These are phyloP conservation scores for Pipa parva DNA, from an alignment of 2,113 vertebrate species.

Conservation along the genomic window DNA sequence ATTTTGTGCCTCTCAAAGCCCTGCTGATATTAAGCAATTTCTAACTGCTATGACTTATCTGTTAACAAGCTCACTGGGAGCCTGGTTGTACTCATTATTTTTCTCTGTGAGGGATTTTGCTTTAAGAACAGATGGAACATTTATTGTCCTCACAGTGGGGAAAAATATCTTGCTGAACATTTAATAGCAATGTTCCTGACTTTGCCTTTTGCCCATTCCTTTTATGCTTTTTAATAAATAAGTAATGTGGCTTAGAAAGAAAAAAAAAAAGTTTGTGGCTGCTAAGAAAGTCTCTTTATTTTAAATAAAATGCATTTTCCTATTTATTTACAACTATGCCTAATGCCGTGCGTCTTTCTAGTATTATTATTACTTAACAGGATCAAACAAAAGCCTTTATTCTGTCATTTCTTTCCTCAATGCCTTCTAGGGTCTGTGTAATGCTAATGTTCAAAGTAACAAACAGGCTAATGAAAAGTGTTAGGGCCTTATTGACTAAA, in stretches of 20 bases:
- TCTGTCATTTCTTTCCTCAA: too few relatives aligned
- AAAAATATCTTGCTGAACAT: conserved; percentile 6
- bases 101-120: conserved; percentile 12
- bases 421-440: too few relatives aligned
- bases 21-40: conserved; percentile 26
- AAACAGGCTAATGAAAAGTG: too few relatives aligned
- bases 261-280: not conserved
- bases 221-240: not conserved
- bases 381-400: too few relatives aligned
- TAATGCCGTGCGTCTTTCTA: too few relatives aligned
- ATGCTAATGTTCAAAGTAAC: too few relatives aligned
- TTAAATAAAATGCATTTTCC: too few relatives aligned
- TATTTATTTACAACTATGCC: too few relatives aligned
- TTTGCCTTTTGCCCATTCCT: not conserved
- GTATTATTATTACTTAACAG: too few relatives aligned
- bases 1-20: conserved; percentile 11
- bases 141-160: conserved; percentile 6
- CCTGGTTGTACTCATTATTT: conserved; percentile 21
- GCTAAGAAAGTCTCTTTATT: not conserved
- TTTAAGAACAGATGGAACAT: conserved; percentile 31
- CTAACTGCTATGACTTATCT: conserved; percentile 12
- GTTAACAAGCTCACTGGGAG: conserved; percentile 23
- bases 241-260: not conserved
- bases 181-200: not conserved
- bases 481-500: too few relatives aligned